These are phyloP conservation scores for Halcyon chelicuti DNA, from an alignment of 2,797 vertebrate genomes.

Conservation along the genomic window DNA sequence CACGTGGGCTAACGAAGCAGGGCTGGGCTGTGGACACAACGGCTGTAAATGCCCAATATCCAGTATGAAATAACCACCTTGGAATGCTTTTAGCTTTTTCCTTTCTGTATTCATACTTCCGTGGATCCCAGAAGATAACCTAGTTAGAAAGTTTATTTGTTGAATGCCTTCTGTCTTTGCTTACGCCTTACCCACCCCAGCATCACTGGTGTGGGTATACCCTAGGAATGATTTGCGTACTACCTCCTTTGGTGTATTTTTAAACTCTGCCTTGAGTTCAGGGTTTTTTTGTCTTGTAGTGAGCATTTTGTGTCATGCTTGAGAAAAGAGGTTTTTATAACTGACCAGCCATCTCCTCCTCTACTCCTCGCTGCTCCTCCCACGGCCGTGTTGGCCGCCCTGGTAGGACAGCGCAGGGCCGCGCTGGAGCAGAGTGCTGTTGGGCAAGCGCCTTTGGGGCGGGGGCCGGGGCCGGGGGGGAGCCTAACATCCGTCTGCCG, in stretches of 20 bases:
- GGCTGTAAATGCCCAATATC: background rate
- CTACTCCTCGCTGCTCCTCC: background rate
- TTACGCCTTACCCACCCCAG: background rate
- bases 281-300: background rate
- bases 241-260: background rate
- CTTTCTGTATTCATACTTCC: background rate
- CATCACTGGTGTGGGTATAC: background rate
- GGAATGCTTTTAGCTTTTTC: background rate
- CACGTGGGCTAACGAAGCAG: background rate
- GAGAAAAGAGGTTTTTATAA: background rate
- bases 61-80: rapidly evolving
- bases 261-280: background rate
- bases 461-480: background rate
- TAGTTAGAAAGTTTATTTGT: background rate
- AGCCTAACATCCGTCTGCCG: background rate
- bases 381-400: rapidly evolving
- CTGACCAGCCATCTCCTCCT: background rate
- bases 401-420: rapidly evolving
- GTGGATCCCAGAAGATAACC: background rate
- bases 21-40: background rate
- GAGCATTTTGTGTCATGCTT: background rate
- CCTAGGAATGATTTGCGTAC: background rate
- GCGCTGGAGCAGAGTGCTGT: rapidly evolving
- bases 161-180: background rate
- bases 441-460: rapidly evolving